A percentile compares a stretch with the other conserved stretches of the same genome.
Evolutionary conservation across 2,797 vertebrate genomes (phyloP).

Genomic region (Thaleichthys pacificus): DNA sequence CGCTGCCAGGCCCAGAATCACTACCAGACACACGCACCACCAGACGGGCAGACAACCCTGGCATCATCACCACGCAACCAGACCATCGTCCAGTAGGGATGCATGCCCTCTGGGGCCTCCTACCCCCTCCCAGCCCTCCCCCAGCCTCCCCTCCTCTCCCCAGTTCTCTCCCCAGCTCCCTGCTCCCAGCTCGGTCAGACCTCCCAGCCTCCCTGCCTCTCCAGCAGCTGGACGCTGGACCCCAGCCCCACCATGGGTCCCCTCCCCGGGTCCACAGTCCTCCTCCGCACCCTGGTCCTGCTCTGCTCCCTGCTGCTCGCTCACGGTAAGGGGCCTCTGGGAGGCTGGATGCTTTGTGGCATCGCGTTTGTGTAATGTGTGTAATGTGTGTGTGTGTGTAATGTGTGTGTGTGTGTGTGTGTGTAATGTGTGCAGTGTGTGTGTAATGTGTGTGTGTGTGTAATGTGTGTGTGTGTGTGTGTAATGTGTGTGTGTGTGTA

Average conservation of each 20-base stretch:
- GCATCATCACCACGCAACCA: background rate
- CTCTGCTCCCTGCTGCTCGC: conserved; percentile 26
- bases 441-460: too few relatives aligned
- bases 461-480: too few relatives aligned
- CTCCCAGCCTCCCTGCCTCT: conserved; percentile 12
- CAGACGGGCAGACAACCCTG: too few relatives aligned
- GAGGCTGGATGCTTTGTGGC: too few relatives aligned
- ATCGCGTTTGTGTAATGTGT: too few relatives aligned
- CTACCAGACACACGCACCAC: too few relatives aligned
- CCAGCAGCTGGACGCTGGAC: conserved; percentile 4
- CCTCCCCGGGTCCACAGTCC: conserved; percentile 8
- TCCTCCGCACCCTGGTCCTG: conserved; percentile 30
- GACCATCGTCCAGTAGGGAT: background rate
- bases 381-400: too few relatives aligned
- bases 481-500: too few relatives aligned
- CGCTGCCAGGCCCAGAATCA: too few relatives aligned
- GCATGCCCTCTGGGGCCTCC: background rate
- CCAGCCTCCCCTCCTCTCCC: conserved; percentile 16
- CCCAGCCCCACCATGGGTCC: conserved; percentile 41
- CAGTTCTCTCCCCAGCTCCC: too few relatives aligned
- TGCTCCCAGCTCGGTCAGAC: conserved; percentile 7
- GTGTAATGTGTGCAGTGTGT: too few relatives aligned
- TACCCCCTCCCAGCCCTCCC: background rate
- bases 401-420: too few relatives aligned
- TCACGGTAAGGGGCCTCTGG: background rate